Percentiles rank a stretch among this genome's conserved stretches.
These are phyloP conservation scores for Vollenhovia emeryi DNA, from an alignment of 1,140 invertebrate genomes.

Conservation along the genomic window DNA sequence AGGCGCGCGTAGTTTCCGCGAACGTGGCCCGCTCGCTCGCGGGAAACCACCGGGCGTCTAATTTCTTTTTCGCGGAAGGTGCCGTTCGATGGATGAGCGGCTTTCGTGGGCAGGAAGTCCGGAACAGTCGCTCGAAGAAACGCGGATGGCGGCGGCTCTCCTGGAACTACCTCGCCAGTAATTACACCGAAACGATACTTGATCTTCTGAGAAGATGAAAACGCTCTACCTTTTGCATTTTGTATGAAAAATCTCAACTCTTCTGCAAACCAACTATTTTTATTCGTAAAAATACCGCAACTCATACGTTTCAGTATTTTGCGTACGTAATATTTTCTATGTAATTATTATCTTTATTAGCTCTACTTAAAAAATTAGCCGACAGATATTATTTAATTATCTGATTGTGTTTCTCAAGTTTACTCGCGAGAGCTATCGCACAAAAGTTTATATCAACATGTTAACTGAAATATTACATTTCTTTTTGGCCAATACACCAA, in stretches of 20 bases:
- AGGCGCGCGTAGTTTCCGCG: conserved; percentile 13
- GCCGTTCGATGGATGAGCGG: conserved; percentile 45
- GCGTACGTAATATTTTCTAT: not conserved
- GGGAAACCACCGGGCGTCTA: conserved; percentile 12
- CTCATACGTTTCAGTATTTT: not conserved
- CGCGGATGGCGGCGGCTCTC: not conserved
- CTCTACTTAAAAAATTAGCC: not conserved
- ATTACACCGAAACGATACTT: conserved; percentile 7
- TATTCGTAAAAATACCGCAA: not conserved
- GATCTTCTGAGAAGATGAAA: conserved; percentile 13
- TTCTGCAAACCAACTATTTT: not conserved
- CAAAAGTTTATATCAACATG: not conserved
- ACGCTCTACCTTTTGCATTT: not conserved
- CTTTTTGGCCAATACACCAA: not conserved
- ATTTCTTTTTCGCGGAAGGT: conserved; percentile 58
- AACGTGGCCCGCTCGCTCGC: conserved; percentile 23
- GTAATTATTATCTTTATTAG: not conserved
- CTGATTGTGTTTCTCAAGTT: not conserved
- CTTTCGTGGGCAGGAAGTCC: conserved; percentile 30
- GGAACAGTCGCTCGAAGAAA: conserved; percentile 5
- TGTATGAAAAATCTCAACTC: not conserved
- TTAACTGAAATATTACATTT: not conserved
- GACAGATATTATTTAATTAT: not conserved
- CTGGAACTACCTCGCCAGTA: conserved; percentile 17
- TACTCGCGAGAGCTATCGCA: not conserved